Base-by-base conservation (phyloP, 2,888 invertebrate species). In the Xestoiulus laeticollis region DNA sequence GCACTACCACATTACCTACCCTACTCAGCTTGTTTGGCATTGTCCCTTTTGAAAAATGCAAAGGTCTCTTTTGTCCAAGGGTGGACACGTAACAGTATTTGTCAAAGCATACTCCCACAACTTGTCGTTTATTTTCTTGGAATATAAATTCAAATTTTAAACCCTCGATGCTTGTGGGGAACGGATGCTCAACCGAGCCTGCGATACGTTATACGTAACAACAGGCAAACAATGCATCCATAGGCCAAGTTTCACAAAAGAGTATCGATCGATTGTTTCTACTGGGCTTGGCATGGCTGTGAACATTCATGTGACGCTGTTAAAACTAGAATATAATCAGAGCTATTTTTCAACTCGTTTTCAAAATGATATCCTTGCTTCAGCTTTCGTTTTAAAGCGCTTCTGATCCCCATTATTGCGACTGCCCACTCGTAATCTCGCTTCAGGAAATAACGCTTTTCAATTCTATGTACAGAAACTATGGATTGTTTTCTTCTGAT, bases 381-480 rank as follows among this genome's bases (percentile, higher is more conserved):
- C n/a, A n/a, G 53, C 53, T 53, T 53, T 68, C 26, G 68, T 22
- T 26, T n/a, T 68, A 68, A 26, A 26, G 12, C 26, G 68, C 68
- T 26, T 68, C 30, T 78, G 78, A 30, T 78, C 78, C 30, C 78
- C 30, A 78, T 78, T 30, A 78, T 78, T 12, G 78, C 78, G 16
- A 78, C 30, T 78, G 78, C 30, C 26, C 78, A 78, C 78, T 78
- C 26, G 30, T 16, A 30, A n/a, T 78, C 26, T 30, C 16, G 30
- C 78, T 78, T 78, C 78, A 78, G 78, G 78, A 78, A 78, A 78
- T 78, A 16, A 16, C 78, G 30, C 78, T 78, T 68, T 68, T 59
- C 59, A 59, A 59, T 59, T 78, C 78, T 2, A 30, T 30, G 8
- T 26, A 68, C 6, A 68, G 16, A 68, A 68, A 68, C n/a, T 22